A percentile compares a stretch with the other conserved stretches of the same genome.
phyloP scores from a whole-genome alignment of 1,140 invertebrate species.

The Chelonus insularis region DNA sequence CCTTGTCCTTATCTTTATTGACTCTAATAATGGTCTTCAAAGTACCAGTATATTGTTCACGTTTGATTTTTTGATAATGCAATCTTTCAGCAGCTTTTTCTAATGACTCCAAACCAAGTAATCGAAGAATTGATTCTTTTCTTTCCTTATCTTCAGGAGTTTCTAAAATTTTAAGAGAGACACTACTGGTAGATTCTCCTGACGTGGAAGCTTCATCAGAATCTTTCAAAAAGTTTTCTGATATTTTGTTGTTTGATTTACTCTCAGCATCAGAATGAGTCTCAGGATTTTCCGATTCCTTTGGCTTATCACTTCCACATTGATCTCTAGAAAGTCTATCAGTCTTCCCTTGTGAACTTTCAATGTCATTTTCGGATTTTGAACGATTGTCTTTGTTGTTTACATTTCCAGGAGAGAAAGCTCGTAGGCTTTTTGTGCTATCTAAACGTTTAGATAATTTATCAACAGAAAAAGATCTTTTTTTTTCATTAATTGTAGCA shows the following conservation, averaged over 20 bases:
- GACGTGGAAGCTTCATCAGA: constrained; percentile 53
- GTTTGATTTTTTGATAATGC: constrained; percentile 45
- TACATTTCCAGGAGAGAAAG: constrained; percentile 38
- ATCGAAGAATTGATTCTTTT: constrained; percentile 57
- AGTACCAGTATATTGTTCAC: constrained; percentile 70
- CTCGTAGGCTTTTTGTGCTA: constrained; percentile 35
- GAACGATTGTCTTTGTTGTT: constrained; percentile 42
- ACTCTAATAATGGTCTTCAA: constrained; percentile 80
- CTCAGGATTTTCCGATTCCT: constrained; percentile 25
- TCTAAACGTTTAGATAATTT: constrained; percentile 33
- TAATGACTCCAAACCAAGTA: constrained; percentile 54
- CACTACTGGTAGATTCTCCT: constrained; percentile 55
- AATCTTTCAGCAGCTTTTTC: constrained; percentile 52
- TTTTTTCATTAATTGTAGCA: constrained; percentile 55
- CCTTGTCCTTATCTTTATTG: constrained; percentile 57
- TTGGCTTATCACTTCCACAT: constrained; percentile 32
- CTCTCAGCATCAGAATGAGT: constrained; percentile 6
- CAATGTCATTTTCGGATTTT: constrained; percentile 55
- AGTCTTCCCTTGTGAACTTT: constrained; percentile 24
- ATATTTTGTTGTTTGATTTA: constrained; percentile 35
- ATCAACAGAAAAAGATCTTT: constrained; percentile 31
- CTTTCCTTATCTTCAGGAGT: constrained; percentile 61
- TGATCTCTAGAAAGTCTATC: constrained; percentile 25
- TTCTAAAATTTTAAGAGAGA: constrained; percentile 48
- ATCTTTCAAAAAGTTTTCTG: constrained; percentile 63